phyloP scores from a whole-genome alignment of 1,140 invertebrate genomes.

The Drosophila ambigua region DNA sequence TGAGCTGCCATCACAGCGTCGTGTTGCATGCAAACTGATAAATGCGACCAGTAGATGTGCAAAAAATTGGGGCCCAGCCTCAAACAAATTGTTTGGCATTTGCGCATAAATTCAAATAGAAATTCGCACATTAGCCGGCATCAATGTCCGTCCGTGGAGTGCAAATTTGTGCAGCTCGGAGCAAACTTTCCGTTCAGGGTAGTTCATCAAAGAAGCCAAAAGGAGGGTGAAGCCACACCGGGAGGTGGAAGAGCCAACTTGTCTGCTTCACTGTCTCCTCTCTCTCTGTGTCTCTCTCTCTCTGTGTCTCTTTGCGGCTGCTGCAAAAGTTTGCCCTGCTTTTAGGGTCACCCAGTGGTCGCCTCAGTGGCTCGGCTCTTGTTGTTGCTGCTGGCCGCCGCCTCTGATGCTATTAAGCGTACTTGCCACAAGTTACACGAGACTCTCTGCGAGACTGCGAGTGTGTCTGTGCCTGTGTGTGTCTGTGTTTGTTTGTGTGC shows the following conservation, averaged over 20 bases:
- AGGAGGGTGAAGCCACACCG: background rate
- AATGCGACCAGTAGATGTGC: slow-evolving; percentile 27
- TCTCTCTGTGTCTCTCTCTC: background rate
- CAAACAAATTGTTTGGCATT: slow-evolving; percentile 27
- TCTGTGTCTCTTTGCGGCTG: slow-evolving; percentile 30
- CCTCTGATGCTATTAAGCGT: slow-evolving; percentile 57
- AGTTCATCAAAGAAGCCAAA: slow-evolving; percentile 67
- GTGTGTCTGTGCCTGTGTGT: slow-evolving; percentile 17
- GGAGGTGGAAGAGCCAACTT: slow-evolving; percentile 48
- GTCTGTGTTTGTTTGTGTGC: slow-evolving; percentile 1
- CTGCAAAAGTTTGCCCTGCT: slow-evolving; percentile 60
- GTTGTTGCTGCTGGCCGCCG: slow-evolving; percentile 19
- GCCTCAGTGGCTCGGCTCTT: slow-evolving; percentile 22
- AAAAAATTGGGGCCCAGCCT: slow-evolving; percentile 29
- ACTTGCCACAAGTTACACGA: background rate
- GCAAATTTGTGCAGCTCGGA: slow-evolving; percentile 72
- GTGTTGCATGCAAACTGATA: slow-evolving; percentile 46
- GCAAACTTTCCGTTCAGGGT: slow-evolving; percentile 61
- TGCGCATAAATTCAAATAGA: slow-evolving; percentile 73
- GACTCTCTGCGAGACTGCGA: too few species aligned
- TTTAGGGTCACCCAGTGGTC: slow-evolving; percentile 67
- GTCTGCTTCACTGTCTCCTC: slow-evolving; percentile 24
- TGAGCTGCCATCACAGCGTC: slow-evolving; percentile 41
- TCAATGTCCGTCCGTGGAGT: slow-evolving; percentile 38
- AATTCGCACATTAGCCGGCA: slow-evolving; percentile 70